Evolutionary conservation across 2,113 vertebrate genomes (phyloP).

Genomic region (Chrysochloris asiatica): DNA sequence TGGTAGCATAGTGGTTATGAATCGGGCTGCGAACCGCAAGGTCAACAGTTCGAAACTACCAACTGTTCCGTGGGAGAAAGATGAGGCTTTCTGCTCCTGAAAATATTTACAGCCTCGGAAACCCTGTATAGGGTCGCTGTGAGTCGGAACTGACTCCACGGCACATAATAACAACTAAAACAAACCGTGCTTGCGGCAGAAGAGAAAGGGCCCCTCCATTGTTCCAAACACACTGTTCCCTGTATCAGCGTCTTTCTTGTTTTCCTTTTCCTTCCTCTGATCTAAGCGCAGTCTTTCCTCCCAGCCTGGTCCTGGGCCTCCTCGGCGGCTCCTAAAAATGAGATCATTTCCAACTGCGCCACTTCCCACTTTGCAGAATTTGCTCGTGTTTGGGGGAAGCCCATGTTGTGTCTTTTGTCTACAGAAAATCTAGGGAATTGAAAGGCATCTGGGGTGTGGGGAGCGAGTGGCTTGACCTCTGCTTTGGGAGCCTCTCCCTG

Average conservation of each 20-base stretch:
- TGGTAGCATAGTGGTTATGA: too few relatives aligned
- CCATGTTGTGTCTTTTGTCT: neutral
- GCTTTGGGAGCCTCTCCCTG: neutral
- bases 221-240: constrained; percentile 82
- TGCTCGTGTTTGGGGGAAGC: neutral
- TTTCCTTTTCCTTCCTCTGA: constrained; percentile 90
- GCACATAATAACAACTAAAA: too few relatives aligned
- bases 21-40: too few relatives aligned
- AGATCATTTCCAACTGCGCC: neutral
- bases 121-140: too few relatives aligned
- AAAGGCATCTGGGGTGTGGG: neutral
- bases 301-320: neutral
- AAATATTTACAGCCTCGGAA: too few relatives aligned
- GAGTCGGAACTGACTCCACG: too few relatives aligned
- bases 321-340: rapidly evolving
- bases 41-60: too few relatives aligned
- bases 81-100: too few relatives aligned
- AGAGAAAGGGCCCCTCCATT: constrained; percentile 86
- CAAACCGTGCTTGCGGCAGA: too few relatives aligned
- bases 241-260: constrained; percentile 87
- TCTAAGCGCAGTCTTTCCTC: constrained; percentile 80
- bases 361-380: neutral
- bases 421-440: neutral
- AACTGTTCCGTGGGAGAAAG: too few relatives aligned
- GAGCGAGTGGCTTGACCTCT: neutral